Conservation (phyloP, 2,888 invertebrate genomes). For the Lasioglossum lativentre region DNA sequence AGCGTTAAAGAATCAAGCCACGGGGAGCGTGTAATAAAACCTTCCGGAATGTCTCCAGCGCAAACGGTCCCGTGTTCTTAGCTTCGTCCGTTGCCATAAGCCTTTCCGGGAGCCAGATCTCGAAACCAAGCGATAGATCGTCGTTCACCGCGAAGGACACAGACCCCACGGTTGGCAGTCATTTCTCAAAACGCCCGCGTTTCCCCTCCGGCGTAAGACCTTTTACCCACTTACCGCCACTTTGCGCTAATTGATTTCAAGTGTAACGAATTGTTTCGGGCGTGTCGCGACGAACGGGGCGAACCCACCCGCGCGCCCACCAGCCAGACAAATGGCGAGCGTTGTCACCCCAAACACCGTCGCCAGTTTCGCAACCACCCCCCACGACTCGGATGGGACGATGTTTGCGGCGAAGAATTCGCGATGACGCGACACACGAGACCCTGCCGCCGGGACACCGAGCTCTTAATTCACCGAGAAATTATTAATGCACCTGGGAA, state of each 20-base stretch:
- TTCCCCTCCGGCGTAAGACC: constrained; percentile 51
- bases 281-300: constrained; percentile 44
- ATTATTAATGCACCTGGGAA: constrained; percentile 22
- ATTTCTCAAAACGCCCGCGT: constrained; percentile 64
- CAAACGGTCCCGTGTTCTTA: not conserved
- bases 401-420: constrained; percentile 31
- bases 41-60: not conserved
- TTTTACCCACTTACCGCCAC: constrained; percentile 72
- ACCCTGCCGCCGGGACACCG: not conserved
- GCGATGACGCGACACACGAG: constrained; percentile 6
- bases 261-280: constrained; percentile 73
- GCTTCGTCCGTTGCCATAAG: not conserved
- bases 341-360: constrained; percentile 26
- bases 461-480: constrained; percentile 14
- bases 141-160: not conserved
- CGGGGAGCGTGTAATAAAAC: not conserved
- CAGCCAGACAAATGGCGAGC: constrained; percentile 64
- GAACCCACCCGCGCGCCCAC: not conserved
- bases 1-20: no score
- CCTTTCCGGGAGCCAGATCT: not conserved
- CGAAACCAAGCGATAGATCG: constrained; percentile 14
- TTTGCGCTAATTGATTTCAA: constrained; percentile 74
- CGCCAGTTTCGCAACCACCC: not conserved
- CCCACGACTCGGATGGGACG: not conserved
- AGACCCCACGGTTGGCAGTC: constrained; percentile 48